Base-by-base conservation (phyloP, 2,113 vertebrate species). In the Sebastes schlegelii region DNA sequence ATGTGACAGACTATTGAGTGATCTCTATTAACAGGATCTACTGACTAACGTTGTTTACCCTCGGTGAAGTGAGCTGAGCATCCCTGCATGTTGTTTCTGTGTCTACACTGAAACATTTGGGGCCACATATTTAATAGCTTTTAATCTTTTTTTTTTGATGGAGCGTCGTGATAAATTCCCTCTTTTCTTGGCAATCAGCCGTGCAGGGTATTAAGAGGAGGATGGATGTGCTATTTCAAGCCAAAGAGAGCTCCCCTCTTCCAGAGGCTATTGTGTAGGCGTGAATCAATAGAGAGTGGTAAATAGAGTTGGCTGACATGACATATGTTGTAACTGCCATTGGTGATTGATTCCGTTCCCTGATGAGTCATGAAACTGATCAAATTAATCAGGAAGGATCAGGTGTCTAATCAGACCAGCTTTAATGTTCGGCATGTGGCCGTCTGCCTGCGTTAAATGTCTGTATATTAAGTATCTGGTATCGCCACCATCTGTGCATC, bases 231-330 rank as follows among this genome's bases (percentile, higher is more conserved):
- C 12, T 68, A 40, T 63, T 71, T 79, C 45, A 51, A 49, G 63
- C 69, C 72, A 70, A 72, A 79, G 23, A 74, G 23, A 64, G 8
- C 40, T 68, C 49, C 55, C 21, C 52, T 57, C 82, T 74, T 82
- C 77, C 70, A 80, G 52, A 23, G 70, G 63, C 83, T 60, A 79
- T 93, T 88, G 74, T 87, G 80, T 67, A 40, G 67, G 60, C 1
- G 13, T 74, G 79, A 89, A 81, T 89, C 85, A 91, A 91, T 91
- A 90, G 61, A 72, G 60, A 83, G 76, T 45, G 48, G 52, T 80
- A 80, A 91, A 89, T 84, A 75, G 85, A 84, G 83, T 87, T 43
- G 82, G 72, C 55, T 87, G 86, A 93, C 84, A 16, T 91, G 90
- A 89, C 83, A 76, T 81, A 89, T 82, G 86, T 78, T 80, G 64